Conservation (phyloP, 37 sponge, comb jelly and placozoan species). For the Bolinopsis microptera region DNA sequence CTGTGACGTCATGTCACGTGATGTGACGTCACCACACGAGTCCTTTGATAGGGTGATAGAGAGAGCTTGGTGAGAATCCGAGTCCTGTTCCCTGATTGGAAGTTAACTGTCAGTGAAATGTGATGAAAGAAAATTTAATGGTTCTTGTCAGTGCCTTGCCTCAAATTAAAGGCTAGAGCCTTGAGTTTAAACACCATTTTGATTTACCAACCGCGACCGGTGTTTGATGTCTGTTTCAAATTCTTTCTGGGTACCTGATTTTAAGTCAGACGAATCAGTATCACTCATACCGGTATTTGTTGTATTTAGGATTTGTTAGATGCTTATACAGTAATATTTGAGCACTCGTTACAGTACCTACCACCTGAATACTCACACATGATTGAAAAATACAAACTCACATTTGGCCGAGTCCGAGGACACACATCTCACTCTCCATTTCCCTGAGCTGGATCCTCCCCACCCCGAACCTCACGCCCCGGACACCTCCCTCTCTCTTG, state of each 20-base stretch:
- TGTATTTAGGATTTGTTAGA: too few relatives aligned
- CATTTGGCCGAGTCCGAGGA: slow-evolving; percentile 20
- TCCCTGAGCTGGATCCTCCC: slow-evolving; percentile 18
- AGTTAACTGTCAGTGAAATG: neutral
- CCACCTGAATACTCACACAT: too few relatives aligned
- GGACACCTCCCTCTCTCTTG: neutral
- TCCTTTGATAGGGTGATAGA: neutral
- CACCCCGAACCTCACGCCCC: neutral
- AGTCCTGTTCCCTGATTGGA: neutral
- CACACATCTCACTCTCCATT: neutral
- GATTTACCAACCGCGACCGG: too few relatives aligned
- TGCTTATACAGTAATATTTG: too few relatives aligned
- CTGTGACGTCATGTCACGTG: neutral
- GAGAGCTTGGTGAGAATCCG: neutral
- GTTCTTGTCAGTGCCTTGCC: neutral
- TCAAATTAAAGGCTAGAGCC: too few relatives aligned
- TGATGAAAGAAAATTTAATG: neutral
- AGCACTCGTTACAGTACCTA: too few relatives aligned
- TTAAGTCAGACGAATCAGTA: too few relatives aligned
- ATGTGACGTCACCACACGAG: neutral
- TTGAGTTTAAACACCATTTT: too few relatives aligned
- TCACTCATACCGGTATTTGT: too few relatives aligned
- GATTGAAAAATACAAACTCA: too few relatives aligned
- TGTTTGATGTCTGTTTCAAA: too few relatives aligned
- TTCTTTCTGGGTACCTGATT: too few relatives aligned